Percentiles rank a stretch among this genome's conserved stretches.
Conservation (phyloP, 2,888 invertebrate species). For the Timandra comae region DNA sequence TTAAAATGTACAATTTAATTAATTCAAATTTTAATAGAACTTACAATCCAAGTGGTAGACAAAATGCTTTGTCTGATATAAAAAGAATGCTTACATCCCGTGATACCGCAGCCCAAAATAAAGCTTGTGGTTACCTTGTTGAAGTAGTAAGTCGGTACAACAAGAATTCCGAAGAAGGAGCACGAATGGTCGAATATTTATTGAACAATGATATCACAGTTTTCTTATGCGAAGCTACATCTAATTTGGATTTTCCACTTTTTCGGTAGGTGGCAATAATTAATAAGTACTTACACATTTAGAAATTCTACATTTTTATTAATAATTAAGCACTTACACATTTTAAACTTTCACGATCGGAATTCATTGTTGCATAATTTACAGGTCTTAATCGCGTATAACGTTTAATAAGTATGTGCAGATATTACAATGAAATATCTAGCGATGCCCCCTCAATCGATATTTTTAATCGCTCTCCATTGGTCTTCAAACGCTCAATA, state of each 20-base stretch:
- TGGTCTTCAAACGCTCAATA: no score
- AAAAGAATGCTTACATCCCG: constrained; percentile 60
- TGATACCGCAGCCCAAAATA: constrained; percentile 54
- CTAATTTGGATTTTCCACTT: constrained; percentile 58
- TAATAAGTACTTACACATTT: no score
- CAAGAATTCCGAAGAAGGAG: constrained; percentile 42
- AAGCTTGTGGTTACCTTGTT: constrained; percentile 59
- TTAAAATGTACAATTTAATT: constrained; percentile 51
- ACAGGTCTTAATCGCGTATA: no score
- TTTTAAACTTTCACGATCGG: no score
- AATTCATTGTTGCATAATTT: no score
- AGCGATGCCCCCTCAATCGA: no score
- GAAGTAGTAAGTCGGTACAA: constrained; percentile 54
- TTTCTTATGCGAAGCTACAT: constrained; percentile 64
- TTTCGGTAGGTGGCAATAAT: constrained; percentile 54
- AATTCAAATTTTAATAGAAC: constrained; percentile 55
- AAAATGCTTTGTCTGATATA: constrained; percentile 60
- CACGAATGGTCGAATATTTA: constrained; percentile 50
- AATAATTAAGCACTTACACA: neutral
- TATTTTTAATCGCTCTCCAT: no score
- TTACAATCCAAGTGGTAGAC: constrained; percentile 56
- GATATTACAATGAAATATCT: no score
- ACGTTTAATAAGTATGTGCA: neutral
- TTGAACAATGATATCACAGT: constrained; percentile 62
- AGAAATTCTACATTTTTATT: no score